Percentiles rank a stretch among this genome's conserved stretches.
Conservation (phyloP, 2,113 vertebrate genomes). For the Notarius lentiginosus region DNA sequence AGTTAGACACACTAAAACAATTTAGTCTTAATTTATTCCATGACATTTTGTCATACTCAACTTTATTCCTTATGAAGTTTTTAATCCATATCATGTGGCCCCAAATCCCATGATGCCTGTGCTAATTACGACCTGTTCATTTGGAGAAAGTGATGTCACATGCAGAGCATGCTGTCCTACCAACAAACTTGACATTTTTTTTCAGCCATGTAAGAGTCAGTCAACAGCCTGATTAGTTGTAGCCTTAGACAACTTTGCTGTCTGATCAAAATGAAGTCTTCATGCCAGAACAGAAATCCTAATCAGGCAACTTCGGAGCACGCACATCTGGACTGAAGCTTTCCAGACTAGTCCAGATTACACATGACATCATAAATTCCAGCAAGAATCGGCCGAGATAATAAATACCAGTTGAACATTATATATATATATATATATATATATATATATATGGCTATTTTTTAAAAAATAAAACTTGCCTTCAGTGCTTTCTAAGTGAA, state of each 20-base stretch:
- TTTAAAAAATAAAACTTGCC: conserved; percentile 23
- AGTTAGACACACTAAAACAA: background rate
- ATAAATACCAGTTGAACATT: conserved; percentile 27
- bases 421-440: background rate
- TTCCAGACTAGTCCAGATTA: conserved; percentile 30
- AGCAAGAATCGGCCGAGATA: conserved; percentile 7
- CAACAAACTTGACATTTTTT: background rate
- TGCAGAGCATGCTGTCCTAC: conserved; percentile 26
- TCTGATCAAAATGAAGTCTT: conserved; percentile 13
- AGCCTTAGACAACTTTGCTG: background rate
- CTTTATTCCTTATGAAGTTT: background rate
- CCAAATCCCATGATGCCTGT: conserved; percentile 52
- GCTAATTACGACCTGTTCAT: conserved; percentile 55
- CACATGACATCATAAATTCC: conserved; percentile 40
- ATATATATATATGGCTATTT: background rate
- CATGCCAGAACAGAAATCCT: conserved; percentile 30
- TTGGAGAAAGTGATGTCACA: conserved; percentile 53
- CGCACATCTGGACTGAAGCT: conserved; percentile 38
- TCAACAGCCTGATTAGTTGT: conserved; percentile 20
- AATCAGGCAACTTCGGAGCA: conserved; percentile 27
- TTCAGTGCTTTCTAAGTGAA: conserved; percentile 9
- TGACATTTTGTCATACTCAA: background rate
- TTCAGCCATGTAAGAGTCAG: conserved; percentile 7
- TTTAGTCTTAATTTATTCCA: background rate
- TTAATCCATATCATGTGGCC: conserved; percentile 4